These are phyloP conservation scores for Micrastur ruficollis DNA, from an alignment of 2,797 vertebrate genomes.

Conservation along the genomic window DNA sequence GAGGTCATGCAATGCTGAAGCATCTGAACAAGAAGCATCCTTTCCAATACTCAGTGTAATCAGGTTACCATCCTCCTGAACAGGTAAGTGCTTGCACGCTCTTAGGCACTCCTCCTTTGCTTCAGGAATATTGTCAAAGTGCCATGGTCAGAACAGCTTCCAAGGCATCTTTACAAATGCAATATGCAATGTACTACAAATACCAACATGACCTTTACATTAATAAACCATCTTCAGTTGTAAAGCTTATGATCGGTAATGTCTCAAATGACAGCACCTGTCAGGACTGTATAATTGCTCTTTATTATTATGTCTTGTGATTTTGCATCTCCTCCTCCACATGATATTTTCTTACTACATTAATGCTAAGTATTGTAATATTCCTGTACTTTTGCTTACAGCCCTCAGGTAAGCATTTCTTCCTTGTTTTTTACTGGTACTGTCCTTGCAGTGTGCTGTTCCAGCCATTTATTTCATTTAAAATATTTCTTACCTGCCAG, in stretches of 20 bases:
- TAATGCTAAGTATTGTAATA: background rate
- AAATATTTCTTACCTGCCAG: background rate
- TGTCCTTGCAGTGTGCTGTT: background rate
- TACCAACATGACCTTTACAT: background rate
- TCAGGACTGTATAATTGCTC: background rate
- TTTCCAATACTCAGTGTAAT: background rate
- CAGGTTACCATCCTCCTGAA: background rate
- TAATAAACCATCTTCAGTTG: background rate
- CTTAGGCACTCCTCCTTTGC: background rate
- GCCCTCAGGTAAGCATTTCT: background rate
- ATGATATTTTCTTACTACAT: background rate
- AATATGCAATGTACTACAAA: background rate
- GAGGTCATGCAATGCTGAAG: background rate
- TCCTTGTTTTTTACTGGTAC: background rate
- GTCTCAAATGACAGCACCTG: background rate
- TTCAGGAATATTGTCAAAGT: background rate
- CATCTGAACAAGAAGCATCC: background rate
- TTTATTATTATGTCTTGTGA: background rate
- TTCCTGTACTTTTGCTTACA: background rate
- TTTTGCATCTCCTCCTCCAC: background rate
- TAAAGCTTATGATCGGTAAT: background rate
- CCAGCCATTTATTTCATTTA: background rate
- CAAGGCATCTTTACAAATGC: background rate
- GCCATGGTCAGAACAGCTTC: background rate
- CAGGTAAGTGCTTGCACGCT: background rate